Percentiles rank a stretch among this genome's conserved stretches.
phyloP scores from a whole-genome alignment of 2,113 vertebrate species.

The pig (Sus scrofa) region T2T-Sscrofa CM000812.6:4013501-4014000 shows the following conservation, averaged over 20 bases:
- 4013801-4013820: background rate
- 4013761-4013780: background rate
- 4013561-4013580: background rate
- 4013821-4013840: background rate
- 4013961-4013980: background rate
- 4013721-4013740: background rate
- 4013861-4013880: background rate
- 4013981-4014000: fast-evolving
- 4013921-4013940: background rate
- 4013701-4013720: fast-evolving
- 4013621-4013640: background rate
- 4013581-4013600: background rate
- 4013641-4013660: background rate
- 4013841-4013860: background rate
- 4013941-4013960: background rate
- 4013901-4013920: fast-evolving
- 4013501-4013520: fast-evolving
- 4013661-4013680: background rate
- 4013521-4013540: fast-evolving
- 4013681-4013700: background rate
- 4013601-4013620: background rate
- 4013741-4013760: fast-evolving
- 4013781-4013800: background rate
- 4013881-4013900: fast-evolving
- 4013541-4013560: fast-evolving